Evolutionary conservation across 2,888 invertebrate genomes (phyloP).

Genomic region (Pseudoips prasinana): DNA sequence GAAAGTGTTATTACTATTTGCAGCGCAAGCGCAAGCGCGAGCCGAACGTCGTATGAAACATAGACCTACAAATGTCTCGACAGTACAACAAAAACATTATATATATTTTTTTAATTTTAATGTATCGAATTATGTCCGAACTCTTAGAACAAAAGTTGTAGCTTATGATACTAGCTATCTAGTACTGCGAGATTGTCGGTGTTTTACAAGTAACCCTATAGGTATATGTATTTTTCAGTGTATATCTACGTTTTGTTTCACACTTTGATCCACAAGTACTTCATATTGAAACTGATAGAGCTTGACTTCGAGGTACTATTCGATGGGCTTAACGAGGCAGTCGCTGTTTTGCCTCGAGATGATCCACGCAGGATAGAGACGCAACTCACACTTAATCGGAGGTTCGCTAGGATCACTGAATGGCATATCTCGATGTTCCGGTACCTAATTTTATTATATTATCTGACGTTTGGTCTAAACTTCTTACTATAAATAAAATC

Average conservation of each 20-base stretch:
- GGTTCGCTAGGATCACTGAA: constrained; percentile 47
- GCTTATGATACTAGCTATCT: too few relatives aligned
- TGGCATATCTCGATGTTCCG: constrained; percentile 57
- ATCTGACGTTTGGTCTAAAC: neutral
- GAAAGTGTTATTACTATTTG: too few relatives aligned
- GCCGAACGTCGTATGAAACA: too few relatives aligned
- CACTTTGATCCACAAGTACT: constrained; percentile 51
- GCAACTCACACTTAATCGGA: constrained; percentile 40
- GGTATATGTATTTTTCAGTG: constrained; percentile 53
- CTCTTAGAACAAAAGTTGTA: too few relatives aligned
- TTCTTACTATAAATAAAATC: neutral
- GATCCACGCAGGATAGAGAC: constrained; percentile 37
- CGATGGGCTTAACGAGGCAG: constrained; percentile 49
- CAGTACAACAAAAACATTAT: too few relatives aligned
- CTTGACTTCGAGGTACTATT: constrained; percentile 53
- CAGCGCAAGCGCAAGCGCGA: too few relatives aligned
- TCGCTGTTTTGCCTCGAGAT: constrained; percentile 26
- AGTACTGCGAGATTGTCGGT: too few relatives aligned
- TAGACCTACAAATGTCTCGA: too few relatives aligned
- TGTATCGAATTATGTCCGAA: too few relatives aligned
- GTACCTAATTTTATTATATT: too few relatives aligned
- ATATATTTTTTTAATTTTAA: too few relatives aligned
- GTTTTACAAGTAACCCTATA: too few relatives aligned
- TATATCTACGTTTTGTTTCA: constrained; percentile 60
- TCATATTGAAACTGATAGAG: constrained; percentile 52